phyloP scores from a whole-genome alignment of 2,113 vertebrate species.

The Tympanuchus pallidicinctus region DNA sequence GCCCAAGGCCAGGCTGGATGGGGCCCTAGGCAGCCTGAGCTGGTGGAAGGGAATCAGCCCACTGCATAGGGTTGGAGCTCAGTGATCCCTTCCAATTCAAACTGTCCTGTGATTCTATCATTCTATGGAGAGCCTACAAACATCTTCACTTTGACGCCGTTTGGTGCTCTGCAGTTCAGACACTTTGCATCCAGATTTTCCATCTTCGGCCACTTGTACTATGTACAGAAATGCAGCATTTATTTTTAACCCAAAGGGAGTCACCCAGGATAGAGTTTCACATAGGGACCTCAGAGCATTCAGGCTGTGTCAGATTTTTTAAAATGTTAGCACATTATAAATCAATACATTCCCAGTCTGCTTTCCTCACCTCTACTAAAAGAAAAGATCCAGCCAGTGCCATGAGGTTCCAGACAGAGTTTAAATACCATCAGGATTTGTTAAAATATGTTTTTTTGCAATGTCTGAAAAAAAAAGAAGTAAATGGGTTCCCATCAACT shows the following conservation, averaged over 20 bases:
- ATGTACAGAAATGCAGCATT: not conserved
- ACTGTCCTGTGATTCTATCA: not conserved
- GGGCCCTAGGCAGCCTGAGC: not conserved
- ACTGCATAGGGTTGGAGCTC: not conserved
- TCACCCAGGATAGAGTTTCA: conserved; percentile 19
- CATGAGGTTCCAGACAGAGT: not conserved
- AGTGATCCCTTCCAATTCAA: not conserved
- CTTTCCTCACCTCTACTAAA: conserved; percentile 6
- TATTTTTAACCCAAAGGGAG: conserved; percentile 50
- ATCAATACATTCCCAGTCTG: not conserved
- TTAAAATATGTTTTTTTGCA: not conserved
- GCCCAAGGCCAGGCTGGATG: not conserved
- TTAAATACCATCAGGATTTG: not conserved
- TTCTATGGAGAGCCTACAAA: not conserved
- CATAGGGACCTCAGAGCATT: not conserved
- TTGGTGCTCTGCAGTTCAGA: not conserved
- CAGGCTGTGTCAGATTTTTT: not conserved
- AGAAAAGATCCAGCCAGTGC: not conserved
- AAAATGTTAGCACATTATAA: conserved; percentile 9
- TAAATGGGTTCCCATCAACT: not conserved
- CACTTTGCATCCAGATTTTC: not conserved
- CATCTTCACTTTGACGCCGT: not conserved
- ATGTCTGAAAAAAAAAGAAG: not conserved
- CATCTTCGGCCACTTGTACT: not conserved
- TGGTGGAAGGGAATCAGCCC: not conserved